A percentile compares a stretch with the other conserved stretches of the same genome.
Evolutionary conservation across 2,888 invertebrate species (phyloP).

Genomic region (Zele albiditarsus): DNA sequence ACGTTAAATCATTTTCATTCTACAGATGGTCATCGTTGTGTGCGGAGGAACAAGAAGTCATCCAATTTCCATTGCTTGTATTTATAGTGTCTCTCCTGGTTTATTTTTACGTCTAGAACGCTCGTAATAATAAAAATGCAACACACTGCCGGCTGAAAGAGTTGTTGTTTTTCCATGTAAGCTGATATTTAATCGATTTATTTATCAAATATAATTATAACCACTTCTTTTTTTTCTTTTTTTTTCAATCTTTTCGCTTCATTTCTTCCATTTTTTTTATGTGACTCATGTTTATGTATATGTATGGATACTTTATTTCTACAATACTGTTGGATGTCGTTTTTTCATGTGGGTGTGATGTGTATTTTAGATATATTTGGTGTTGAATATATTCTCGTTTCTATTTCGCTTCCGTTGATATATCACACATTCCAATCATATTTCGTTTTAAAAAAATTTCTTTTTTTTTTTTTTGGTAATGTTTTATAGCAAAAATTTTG

Average conservation of each 20-base stretch:
- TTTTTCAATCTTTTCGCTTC: conserved; percentile 48
- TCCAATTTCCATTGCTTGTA: conserved; percentile 67
- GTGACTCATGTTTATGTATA: conserved; percentile 53
- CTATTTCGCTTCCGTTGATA: background rate
- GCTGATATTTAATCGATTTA: conserved; percentile 45
- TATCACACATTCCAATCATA: background rate
- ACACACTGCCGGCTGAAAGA: conserved; percentile 53
- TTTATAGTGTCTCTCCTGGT: conserved; percentile 64
- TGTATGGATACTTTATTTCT: conserved; percentile 17
- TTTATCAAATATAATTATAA: conserved; percentile 17
- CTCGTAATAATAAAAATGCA: conserved; percentile 50
- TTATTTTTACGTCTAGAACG: conserved; percentile 49
- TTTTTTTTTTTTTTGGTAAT: conserved; percentile 23
- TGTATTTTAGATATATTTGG: conserved; percentile 33
- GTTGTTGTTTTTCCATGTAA: conserved; percentile 43
- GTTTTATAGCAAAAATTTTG: too few relatives aligned
- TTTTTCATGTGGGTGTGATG: conserved; percentile 45
- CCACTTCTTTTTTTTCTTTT: conserved; percentile 31
- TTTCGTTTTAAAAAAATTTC: conserved; percentile 34
- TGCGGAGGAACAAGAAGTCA: conserved; percentile 52
- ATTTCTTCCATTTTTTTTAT: conserved; percentile 45
- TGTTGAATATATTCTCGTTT: background rate
- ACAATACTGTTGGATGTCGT: conserved; percentile 37
- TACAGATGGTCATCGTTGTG: conserved; percentile 63
- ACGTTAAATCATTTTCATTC: conserved; percentile 52